Evolutionary conservation across 2,888 invertebrate genomes (phyloP), one percentile per base, ranked within the genome.

Genomic region (Malachius bipustulatus): DNA sequence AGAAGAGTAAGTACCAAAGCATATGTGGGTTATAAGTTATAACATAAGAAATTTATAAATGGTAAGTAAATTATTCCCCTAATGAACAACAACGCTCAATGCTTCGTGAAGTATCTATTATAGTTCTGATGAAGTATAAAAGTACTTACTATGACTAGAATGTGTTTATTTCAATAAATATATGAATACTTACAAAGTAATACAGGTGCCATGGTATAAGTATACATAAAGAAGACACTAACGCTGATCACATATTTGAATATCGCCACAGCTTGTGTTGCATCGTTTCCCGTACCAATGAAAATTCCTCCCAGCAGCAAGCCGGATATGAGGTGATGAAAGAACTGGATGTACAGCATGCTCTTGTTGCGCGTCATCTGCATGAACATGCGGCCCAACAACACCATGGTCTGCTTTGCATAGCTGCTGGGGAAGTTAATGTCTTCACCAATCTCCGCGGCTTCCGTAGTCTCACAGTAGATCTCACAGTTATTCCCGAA

Each of bases 191-290:
- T 63, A 76, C 76, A 74, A 37, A 72, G 34, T 29, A 75, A 53
- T 3, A 75, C 66, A 14, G 74, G 73, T 35, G 69, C 65, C 74
- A 76, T 75, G 10, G 68, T 63, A 45, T 75, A 65, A 0, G 75
- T 75, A 47, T 75, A 76, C 66, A 75, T 70, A 48, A 73, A 72
- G 56, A 75, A 75, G 0, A 75, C 72, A 2, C 72, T 52, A 14
- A 68, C 63, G 45, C 70, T 67, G 4, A 75, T 58, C 41, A 71
- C 70, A 52, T 72, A 74, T 44, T 75, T 75, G 53, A 75, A 73
- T 50, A 73, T 72, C 28, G 69, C 66, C 4, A 71, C 59, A 0
- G 73, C 69, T 3, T 63, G 49, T 19, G 59, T 62, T 1, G 69
- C 75, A 42, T 75, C 67, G 49, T 71, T 68, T 24, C 75, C 76